Evolutionary conservation across 2,888 invertebrate species (phyloP).

Genomic region (Tyria jacobaeae): DNA sequence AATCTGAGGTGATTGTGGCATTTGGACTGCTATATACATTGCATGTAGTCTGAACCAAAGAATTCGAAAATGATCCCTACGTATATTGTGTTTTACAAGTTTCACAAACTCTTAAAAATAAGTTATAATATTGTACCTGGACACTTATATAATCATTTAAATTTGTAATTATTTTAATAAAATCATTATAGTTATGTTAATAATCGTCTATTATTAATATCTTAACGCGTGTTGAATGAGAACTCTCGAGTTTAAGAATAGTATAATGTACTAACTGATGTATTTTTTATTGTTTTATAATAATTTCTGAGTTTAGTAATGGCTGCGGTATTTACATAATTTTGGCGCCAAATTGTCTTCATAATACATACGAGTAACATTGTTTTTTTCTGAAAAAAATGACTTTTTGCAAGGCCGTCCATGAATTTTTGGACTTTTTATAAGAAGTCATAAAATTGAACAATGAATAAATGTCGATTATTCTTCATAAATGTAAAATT

Average conservation of each 20-base stretch:
- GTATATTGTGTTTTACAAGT: constrained; percentile 35
- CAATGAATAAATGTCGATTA: neutral
- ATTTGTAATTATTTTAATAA: constrained; percentile 34
- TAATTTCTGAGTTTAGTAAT: neutral
- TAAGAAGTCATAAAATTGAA: neutral
- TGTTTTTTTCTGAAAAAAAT: neutral
- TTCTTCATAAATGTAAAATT: neutral
- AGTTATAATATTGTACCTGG: constrained; percentile 67
- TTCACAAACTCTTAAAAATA: constrained; percentile 47
- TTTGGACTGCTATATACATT: constrained; percentile 43
- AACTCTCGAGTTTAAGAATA: neutral
- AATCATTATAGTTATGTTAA: constrained; percentile 11
- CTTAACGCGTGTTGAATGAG: neutral
- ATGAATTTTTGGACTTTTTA: constrained; percentile 5
- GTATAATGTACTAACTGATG: neutral
- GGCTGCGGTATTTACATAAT: neutral
- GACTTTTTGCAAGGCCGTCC: constrained; percentile 10
- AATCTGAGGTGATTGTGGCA: constrained; percentile 23
- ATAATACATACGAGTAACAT: neutral
- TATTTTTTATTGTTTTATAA: neutral
- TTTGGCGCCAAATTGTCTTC: neutral
- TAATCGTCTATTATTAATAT: constrained; percentile 2
- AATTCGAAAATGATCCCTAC: constrained; percentile 51
- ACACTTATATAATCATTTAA: constrained; percentile 51
- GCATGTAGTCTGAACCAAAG: constrained; percentile 50